Base-by-base conservation (phyloP, 2,113 vertebrate genomes). In the Pseudolaguvia tuberculata region DNA sequence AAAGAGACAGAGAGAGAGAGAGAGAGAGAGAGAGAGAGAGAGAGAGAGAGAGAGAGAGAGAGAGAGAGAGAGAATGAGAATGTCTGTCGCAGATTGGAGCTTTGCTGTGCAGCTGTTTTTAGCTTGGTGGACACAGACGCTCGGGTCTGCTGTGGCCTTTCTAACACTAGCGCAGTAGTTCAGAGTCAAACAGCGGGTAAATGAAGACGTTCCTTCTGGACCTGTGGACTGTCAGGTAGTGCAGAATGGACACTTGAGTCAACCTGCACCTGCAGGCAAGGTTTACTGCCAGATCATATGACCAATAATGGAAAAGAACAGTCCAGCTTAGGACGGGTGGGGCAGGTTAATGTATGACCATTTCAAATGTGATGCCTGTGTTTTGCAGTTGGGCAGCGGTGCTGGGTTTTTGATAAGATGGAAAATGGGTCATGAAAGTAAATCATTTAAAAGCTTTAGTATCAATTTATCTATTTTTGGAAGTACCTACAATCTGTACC, bases 51-150 rank as follows among this genome's bases (percentile, higher is more conserved):
- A 18, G 20, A 87, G 81, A 81, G 81, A 83, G 86, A 39, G 6
- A 70, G 6, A 39, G 27, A 35, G 20, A 18, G 27, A 51, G 20
- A 18, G 27, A 87, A 80, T 81, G 81, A 83, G 87, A 84, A 82
- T 87, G 85, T 76, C 78, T 81, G 83, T 25, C 4, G 14, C 39
- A 42, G 39, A 84, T 76, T 27, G 75, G 82, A 80, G 73, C 79
- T 52, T 20, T 69, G 84, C 80, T 81, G 76, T 73, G 17, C 59
- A 52, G 88, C 85, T 84, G n/a, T 21, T 87, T 85, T 85, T 87
- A 88, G 86, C 83, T 77, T 73, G 0, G 68, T 13, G 27, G 61
- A 75, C 18, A 47, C 35, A 5, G 23, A 3, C 5, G 10, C 21
- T 66, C 23, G 0, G 21, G 25, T 27, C 27, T 13, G 27, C 31